Percentiles rank a stretch among this genome's conserved stretches.
Conservation (phyloP, 1,140 invertebrate genomes). For the Drosophila rhopaloa region DNA sequence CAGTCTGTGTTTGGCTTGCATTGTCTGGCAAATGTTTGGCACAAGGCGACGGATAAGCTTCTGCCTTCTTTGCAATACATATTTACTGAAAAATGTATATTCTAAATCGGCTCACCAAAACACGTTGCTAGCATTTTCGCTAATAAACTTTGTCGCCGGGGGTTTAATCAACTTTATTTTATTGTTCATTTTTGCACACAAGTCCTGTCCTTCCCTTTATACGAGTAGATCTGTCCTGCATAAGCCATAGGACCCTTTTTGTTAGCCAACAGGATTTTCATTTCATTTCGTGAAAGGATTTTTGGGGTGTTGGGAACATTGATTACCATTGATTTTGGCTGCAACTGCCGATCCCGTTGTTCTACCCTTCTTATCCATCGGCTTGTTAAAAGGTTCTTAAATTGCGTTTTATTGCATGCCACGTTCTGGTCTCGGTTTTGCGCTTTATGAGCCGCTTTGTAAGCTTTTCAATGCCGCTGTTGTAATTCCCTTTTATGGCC, state of each 20-base stretch:
- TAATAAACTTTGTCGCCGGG: slow-evolving; percentile 48
- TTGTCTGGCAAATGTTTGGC: slow-evolving; percentile 29
- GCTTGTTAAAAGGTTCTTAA: slow-evolving; percentile 45
- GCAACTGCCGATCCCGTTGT: slow-evolving; percentile 22
- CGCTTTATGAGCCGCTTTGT: slow-evolving; percentile 33
- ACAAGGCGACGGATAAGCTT: slow-evolving; percentile 15
- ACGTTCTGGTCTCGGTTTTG: slow-evolving; percentile 3
- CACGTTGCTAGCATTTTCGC: slow-evolving; percentile 9
- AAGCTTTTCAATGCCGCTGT: slow-evolving; percentile 12
- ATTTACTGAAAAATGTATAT: slow-evolving; percentile 18
- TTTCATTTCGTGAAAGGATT: slow-evolving; percentile 49
- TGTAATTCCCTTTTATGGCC: slow-evolving; percentile 28
- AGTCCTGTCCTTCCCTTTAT: slow-evolving; percentile 8
- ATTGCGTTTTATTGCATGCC: slow-evolving; percentile 60
- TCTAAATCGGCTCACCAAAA: slow-evolving; percentile 11
- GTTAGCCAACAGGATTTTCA: slow-evolving; percentile 41
- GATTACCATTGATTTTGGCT: slow-evolving; percentile 45
- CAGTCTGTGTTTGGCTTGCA: slow-evolving; percentile 19
- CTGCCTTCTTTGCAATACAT: slow-evolving; percentile 21
- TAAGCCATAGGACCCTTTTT: slow-evolving; percentile 23
- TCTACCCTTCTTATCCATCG: slow-evolving; percentile 8
- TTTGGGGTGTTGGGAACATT: slow-evolving; percentile 45
- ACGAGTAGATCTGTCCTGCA: background rate
- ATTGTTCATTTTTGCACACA: slow-evolving; percentile 28
- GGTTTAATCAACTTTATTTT: slow-evolving; percentile 70